These are phyloP conservation scores for Pararge aegeria DNA, from an alignment of 1,140 invertebrate species.

Conservation along the genomic window DNA sequence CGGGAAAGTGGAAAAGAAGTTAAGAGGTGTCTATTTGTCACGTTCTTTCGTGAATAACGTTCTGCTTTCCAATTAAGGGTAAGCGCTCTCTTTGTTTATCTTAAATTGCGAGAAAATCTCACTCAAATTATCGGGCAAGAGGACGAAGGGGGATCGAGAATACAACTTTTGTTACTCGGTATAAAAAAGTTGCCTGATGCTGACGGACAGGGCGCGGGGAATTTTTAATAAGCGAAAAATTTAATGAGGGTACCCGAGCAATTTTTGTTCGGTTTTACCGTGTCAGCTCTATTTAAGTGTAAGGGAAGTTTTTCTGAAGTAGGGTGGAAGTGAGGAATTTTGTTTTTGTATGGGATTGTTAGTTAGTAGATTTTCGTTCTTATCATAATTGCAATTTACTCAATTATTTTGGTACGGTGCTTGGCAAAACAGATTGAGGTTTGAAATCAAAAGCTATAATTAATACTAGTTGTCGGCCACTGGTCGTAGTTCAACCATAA, in stretches of 20 bases:
- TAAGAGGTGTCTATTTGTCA: constrained; percentile 80
- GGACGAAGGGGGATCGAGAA: constrained; percentile 68
- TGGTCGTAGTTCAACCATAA: no score
- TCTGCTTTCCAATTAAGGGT: constrained; percentile 79
- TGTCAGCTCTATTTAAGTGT: constrained; percentile 51
- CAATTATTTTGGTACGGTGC: no score
- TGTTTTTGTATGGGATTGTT: not conserved
- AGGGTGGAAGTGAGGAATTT: not conserved
- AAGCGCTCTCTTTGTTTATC: constrained; percentile 79
- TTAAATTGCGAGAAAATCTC: constrained; percentile 80
- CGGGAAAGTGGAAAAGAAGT: constrained; percentile 76
- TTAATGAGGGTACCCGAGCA: constrained; percentile 66
- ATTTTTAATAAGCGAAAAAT: constrained; percentile 80
- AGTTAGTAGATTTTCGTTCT: not conserved
- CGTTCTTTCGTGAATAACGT: constrained; percentile 75
- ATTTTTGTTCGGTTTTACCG: constrained; percentile 54
- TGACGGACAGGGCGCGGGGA: constrained; percentile 67
- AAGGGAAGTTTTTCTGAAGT: constrained; percentile 7
- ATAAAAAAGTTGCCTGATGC: constrained; percentile 73
- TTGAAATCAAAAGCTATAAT: no score
- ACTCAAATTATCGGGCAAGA: constrained; percentile 77
- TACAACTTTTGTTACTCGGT: constrained; percentile 71
- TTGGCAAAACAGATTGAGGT: no score
- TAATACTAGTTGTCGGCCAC: no score
- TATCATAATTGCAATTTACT: no score